Conservation (phyloP, 1,140 invertebrate species). For the Solenopsis fugax region DNA sequence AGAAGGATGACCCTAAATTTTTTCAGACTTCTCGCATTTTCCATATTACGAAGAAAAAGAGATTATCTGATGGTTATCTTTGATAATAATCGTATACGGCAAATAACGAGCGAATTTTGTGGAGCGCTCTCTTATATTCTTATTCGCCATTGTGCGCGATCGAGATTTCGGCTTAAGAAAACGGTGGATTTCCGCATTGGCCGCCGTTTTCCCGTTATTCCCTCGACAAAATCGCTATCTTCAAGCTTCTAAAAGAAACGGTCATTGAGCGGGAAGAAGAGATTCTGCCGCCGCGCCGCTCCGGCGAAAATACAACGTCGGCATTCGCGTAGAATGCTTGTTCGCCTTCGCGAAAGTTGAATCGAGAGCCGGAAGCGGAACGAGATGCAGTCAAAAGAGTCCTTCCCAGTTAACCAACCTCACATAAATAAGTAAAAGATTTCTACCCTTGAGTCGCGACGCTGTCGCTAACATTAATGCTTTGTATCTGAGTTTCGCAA, state of each 20-base stretch:
- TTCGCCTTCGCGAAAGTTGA: conserved; percentile 35
- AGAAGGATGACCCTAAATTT: not conserved
- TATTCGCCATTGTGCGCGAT: conserved; percentile 38
- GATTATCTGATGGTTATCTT: not conserved
- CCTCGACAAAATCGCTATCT: conserved; percentile 41
- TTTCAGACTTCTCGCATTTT: not conserved
- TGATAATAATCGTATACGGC: conserved; percentile 2
- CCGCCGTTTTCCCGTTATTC: conserved; percentile 4
- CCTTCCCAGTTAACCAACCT: conserved; percentile 4
- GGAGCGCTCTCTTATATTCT: conserved; percentile 3
- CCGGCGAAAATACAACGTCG: conserved; percentile 36
- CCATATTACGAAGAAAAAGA: not conserved
- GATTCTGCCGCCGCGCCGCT: not conserved
- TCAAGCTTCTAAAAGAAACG: conserved; percentile 35
- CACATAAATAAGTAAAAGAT: conserved; percentile 52
- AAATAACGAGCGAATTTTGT: not conserved
- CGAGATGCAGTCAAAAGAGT: conserved; percentile 41
- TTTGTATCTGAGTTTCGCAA: not conserved
- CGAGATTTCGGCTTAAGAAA: conserved; percentile 27
- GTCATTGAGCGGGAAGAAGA: conserved; percentile 12
- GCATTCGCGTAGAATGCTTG: conserved; percentile 36
- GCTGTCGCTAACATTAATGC: conserved; percentile 16
- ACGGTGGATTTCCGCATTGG: conserved; percentile 2
- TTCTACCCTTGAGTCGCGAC: conserved; percentile 27
- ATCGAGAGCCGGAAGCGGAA: conserved; percentile 24